A percentile compares a stretch with the other conserved stretches of the same genome.
These are phyloP conservation scores for Cynaeus angustus DNA, from an alignment of 2,888 invertebrate species.

Conservation along the genomic window DNA sequence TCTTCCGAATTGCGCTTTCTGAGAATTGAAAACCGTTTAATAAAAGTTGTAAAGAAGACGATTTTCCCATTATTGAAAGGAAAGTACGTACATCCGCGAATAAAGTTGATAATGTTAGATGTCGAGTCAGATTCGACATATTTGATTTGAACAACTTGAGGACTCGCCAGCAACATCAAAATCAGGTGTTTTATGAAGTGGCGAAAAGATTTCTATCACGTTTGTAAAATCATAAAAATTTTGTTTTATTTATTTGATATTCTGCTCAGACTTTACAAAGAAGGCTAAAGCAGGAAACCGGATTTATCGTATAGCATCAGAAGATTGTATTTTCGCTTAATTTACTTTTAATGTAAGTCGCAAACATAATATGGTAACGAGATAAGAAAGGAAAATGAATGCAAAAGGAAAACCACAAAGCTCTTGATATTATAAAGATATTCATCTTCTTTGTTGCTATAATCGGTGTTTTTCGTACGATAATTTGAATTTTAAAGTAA, in stretches of 20 bases:
- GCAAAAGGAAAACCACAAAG: conserved; percentile 11
- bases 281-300: conserved; percentile 1
- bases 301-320: conserved; percentile 1
- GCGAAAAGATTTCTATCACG: too few species aligned
- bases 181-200: too few species aligned
- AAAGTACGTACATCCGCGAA: neutral
- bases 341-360: conserved; percentile 9
- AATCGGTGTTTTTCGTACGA: neutral
- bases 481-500: conserved; percentile 13
- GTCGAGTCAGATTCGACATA: neutral
- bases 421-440: conserved; percentile 14
- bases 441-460: conserved; percentile 12
- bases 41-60: neutral
- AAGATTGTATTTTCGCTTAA: conserved; percentile 15
- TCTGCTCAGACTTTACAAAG: too few species aligned
- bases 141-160: conserved; percentile 2
- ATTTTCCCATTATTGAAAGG: neutral
- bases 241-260: too few species aligned
- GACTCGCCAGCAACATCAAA: neutral
- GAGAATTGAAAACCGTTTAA: conserved; percentile 5
- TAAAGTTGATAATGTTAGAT: conserved; percentile 2
- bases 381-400: conserved; percentile 12
- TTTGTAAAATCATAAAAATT: too few species aligned
- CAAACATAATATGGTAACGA: conserved; percentile 18
- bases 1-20: neutral